Percentiles rank a stretch among this genome's conserved stretches.
phyloP scores from a whole-genome alignment of 2,888 invertebrate genomes.

The Aleiodes testaceus region DNA sequence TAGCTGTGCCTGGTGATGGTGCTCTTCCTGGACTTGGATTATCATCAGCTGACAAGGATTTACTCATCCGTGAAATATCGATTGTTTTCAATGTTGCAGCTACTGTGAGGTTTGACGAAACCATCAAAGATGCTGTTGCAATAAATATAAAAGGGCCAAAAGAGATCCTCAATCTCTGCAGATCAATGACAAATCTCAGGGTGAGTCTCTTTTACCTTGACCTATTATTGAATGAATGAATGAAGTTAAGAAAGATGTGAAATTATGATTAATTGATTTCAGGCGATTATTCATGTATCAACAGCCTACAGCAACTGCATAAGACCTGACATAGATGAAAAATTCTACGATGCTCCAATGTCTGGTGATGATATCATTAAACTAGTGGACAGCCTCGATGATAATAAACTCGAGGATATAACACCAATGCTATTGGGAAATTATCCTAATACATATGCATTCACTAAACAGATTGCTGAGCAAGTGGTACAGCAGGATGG shows the following conservation, averaged over 20 bases:
- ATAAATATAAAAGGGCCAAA: constrained; percentile 87
- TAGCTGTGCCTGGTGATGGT: constrained; percentile 81
- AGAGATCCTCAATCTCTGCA: constrained; percentile 82
- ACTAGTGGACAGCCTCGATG: constrained; percentile 67
- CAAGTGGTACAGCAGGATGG: constrained; percentile 76
- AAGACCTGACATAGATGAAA: constrained; percentile 68
- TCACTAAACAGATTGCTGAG: constrained; percentile 83
- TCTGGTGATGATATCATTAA: constrained; percentile 68
- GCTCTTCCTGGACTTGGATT: constrained; percentile 80
- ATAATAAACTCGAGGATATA: constrained; percentile 67
- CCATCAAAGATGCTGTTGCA: constrained; percentile 82
- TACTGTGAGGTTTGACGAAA: constrained; percentile 92
- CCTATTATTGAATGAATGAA: no score
- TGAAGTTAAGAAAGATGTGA: no score
- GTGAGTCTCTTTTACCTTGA: constrained; percentile 69
- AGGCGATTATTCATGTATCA: constrained; percentile 85
- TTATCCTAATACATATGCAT: constrained; percentile 83
- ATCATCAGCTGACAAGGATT: constrained; percentile 77
- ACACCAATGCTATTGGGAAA: constrained; percentile 67
- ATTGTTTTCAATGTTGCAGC: constrained; percentile 92
- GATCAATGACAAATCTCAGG: constrained; percentile 82
- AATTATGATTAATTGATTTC: constrained; percentile 52
- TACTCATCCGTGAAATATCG: constrained; percentile 78
- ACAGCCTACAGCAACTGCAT: constrained; percentile 87
- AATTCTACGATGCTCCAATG: constrained; percentile 71